These are phyloP conservation scores for Tetramorium parvispinum DNA, from an alignment of 1,140 invertebrate genomes.

Conservation along the genomic window DNA sequence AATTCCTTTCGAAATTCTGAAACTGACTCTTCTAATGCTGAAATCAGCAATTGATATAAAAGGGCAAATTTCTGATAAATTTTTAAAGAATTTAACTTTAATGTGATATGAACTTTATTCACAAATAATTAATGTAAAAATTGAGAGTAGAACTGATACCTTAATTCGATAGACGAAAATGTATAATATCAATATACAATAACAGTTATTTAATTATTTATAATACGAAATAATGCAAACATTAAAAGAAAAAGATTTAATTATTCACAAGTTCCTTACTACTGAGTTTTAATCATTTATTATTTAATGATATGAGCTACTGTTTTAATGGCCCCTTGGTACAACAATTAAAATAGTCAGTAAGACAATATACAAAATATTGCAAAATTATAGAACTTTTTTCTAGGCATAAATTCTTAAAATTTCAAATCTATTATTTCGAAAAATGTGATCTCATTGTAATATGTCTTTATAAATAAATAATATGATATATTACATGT, in stretches of 20 bases:
- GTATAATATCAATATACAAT: not conserved
- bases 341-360: not conserved
- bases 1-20: not conserved
- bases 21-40: not conserved
- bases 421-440: not conserved
- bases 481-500: not conserved
- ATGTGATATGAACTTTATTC: not conserved
- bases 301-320: not conserved
- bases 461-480: too few relatives aligned
- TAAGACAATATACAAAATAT: not conserved
- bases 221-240: not conserved
- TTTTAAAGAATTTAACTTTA: too few relatives aligned
- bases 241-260: not conserved
- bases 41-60: not conserved
- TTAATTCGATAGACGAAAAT: not conserved
- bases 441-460: not conserved
- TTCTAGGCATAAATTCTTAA: not conserved
- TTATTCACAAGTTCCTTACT: not conserved
- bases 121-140: not conserved
- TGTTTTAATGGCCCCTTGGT: not conserved
- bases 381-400: not conserved
- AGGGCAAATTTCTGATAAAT: too few relatives aligned
- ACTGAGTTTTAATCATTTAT: not conserved
- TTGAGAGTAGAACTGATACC: not conserved
- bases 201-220: not conserved